Conservation (phyloP, 2,797 vertebrate genomes). For the Menidia menidia region DNA sequence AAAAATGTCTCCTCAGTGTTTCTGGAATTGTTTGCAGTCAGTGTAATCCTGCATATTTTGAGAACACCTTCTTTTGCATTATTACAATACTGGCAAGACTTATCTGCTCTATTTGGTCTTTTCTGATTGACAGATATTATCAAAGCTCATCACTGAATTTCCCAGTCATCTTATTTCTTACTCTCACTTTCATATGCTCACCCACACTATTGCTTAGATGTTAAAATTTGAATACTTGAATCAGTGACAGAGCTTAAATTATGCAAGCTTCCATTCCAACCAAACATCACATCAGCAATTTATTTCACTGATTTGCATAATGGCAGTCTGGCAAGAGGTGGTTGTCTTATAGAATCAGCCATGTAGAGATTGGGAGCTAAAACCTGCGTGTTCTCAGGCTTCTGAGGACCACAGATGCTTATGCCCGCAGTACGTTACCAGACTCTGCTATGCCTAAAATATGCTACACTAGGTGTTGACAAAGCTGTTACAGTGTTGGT, state of each 20-base stretch:
- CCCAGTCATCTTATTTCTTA: neutral
- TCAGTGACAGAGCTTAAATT: constrained; percentile 13
- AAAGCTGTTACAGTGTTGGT: constrained; percentile 60
- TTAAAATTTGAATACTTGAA: constrained; percentile 17
- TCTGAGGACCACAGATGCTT: constrained; percentile 20
- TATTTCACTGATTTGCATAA: constrained; percentile 41
- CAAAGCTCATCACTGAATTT: constrained; percentile 4
- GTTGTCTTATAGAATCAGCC: constrained; percentile 35
- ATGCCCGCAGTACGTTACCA: constrained; percentile 13
- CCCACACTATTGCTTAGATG: constrained; percentile 1
- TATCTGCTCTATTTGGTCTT: too few relatives aligned
- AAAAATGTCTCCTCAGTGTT: too few relatives aligned
- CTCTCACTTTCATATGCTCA: constrained; percentile 14
- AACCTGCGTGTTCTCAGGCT: constrained; percentile 27
- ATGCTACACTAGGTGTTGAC: constrained; percentile 66
- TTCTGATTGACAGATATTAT: neutral
- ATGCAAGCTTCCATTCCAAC: constrained; percentile 24
- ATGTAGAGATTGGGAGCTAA: constrained; percentile 33
- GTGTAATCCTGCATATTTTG: too few relatives aligned
- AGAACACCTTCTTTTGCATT: too few relatives aligned
- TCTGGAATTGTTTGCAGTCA: too few relatives aligned
- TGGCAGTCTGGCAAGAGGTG: constrained; percentile 19
- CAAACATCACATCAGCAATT: constrained; percentile 28
- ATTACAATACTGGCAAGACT: too few relatives aligned
- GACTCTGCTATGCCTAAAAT: constrained; percentile 42